Evolutionary conservation across 2,888 invertebrate species (phyloP), one percentile per base, ranked within the genome.

Genomic region (Eupithecia tripunctaria): DNA sequence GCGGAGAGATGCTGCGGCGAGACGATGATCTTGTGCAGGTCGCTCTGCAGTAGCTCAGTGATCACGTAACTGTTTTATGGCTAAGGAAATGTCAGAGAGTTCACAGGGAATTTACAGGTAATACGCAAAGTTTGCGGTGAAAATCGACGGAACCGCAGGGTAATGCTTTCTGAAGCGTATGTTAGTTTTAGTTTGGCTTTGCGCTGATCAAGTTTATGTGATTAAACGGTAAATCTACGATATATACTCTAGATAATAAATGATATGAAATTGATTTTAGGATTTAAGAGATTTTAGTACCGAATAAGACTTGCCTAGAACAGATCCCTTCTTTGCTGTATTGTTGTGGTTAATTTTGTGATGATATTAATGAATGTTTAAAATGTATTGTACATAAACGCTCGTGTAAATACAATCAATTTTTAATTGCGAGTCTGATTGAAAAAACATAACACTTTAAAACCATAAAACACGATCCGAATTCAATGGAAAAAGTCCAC

Each of bases 11-110:
- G 99, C 94, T 99, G 99, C 81, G 99, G 99, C 84, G 99, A 99
- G 86, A 99, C 99, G 94, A 99, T 99, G 93, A 99, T 99, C 96
- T 99, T 99, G 96, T 99, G 99, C 86, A 99, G 96, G 96, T 99
- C 99, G 93, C 99, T 99, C 95, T 99, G 99, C 92, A 99, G 97
- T 86, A 99, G 96, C 95, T 99, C 99, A 82, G 99, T 99, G 94
- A 99, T 98, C 91, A 99, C 99, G 96, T 99, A 99, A 95, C 99
- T 99, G 95, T 81, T 82, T 70, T 63, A 71, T 68, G 47, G 62
- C 63, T 77, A 81, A 93, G 91, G 90, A 87, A 87, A 87, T 83
- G 63, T 66, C 70, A 70, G 67, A 60, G 71, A 71, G 51, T 56
- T 25, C 56, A 68, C 62, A 66, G 71, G 56, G 71, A 70, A 73